phyloP scores from a whole-genome alignment of 2,113 vertebrate species.

The Brachyhypopomus gauderio region DNA sequence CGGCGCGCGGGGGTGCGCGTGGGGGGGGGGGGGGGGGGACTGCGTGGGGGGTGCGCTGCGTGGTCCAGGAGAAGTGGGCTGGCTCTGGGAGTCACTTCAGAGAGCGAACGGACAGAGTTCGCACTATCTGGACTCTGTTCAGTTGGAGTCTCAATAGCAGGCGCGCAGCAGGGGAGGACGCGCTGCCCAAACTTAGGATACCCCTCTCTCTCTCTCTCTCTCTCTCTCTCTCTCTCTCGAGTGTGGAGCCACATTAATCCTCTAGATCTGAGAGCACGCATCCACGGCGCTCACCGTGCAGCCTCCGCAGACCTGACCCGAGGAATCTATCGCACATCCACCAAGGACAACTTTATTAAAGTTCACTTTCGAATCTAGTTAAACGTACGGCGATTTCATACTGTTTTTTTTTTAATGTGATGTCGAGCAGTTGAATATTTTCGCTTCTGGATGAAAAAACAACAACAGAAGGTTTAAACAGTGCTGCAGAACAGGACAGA shows the following conservation, averaged over 20 bases:
- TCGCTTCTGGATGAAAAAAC: constrained; percentile 17
- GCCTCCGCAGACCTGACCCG: constrained; percentile 50
- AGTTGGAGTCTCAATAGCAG: constrained; percentile 73
- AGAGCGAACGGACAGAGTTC: constrained; percentile 62
- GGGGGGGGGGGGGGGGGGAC: too few species aligned
- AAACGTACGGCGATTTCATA: constrained; percentile 22
- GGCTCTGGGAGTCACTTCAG: constrained; percentile 67
- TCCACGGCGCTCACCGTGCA: background rate
- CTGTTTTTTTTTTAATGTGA: constrained; percentile 9
- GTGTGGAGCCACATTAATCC: background rate
- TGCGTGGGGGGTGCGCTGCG: too few species aligned
- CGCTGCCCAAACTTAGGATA: constrained; percentile 59
- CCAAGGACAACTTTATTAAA: constrained; percentile 61
- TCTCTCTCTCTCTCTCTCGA: too few species aligned
- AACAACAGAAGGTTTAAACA: background rate
- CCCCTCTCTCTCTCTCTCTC: too few species aligned
- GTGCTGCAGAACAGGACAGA: background rate
- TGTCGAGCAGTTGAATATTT: constrained; percentile 22
- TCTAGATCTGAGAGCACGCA: background rate
- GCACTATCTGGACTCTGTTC: constrained; percentile 64
- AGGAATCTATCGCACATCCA: constrained; percentile 64
- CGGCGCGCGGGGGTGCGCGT: too few species aligned
- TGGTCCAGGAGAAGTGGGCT: constrained; percentile 64
- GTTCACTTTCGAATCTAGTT: constrained; percentile 32
- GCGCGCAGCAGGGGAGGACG: constrained; percentile 66